Evolutionary conservation across 2,888 invertebrate genomes (phyloP), one percentile per base, ranked within the genome.

Genomic region (Limnephilus auricula): DNA sequence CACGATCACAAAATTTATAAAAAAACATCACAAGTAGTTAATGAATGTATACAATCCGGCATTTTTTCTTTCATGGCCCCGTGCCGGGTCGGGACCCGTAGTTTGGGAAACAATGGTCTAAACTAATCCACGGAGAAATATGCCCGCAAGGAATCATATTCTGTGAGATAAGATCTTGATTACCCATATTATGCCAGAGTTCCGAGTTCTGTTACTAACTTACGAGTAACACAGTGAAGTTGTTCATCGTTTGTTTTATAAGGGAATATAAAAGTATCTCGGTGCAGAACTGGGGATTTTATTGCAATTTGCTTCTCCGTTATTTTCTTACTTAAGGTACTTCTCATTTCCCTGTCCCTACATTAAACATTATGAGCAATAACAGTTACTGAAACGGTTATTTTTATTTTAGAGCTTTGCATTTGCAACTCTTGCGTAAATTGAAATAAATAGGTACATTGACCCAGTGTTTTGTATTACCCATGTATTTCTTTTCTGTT

Each of bases 151-250:
- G 89, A 40, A 30, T 30, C 40, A 50, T 40, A 34, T 37, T 37
- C 89, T 40, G 79, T 31, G 79, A 89, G 92, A 92, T 92, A 91
- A 88, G 79, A 92, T 92, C 91, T 91, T 90, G 89, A 92, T 91
- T 90, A 84, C 91, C 88, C 90, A 85, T 91, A 91, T 91, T 90
- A 91, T 91, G 90, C 86, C 92, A 89, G 85, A 50, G 88, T 78
- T 88, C 86, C 82, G 32, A 86, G 65, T 85, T 80, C 88, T 50
- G 32, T 85, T 30, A 79, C 79, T 90, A 90, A 87, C 90, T 80
- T 78, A 12, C 25, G 65, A 65, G 65, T n/a, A 65, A 65, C 65
- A 13, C 45, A 25, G 45, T 25, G 40, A 25, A 37, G 84, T 37
- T 10, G 34, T 18, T 65, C 90, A 85, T 85, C 37, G 84, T 90